Evolutionary conservation across 1,140 invertebrate genomes (phyloP).

Genomic region (Drosophila kepulauana): DNA sequence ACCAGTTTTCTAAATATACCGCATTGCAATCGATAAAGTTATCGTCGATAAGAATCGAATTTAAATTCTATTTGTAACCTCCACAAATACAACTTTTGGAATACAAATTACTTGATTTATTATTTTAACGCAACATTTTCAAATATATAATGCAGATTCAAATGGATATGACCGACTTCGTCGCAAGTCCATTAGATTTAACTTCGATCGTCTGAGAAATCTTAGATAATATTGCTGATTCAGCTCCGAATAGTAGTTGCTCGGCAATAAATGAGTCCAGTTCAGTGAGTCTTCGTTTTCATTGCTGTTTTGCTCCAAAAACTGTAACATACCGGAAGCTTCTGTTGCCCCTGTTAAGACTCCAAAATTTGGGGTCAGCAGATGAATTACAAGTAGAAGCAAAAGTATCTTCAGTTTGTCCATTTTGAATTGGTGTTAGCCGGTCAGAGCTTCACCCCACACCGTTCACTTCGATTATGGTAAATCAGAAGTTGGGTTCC

Average conservation of each 20-base stretch:
- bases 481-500: slow-evolving; percentile 18
- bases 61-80: neutral
- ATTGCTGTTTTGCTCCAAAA: slow-evolving; percentile 44
- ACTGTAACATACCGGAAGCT: slow-evolving; percentile 50
- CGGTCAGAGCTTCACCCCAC: slow-evolving; percentile 39
- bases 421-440: slow-evolving; percentile 45
- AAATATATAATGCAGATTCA: slow-evolving; percentile 60
- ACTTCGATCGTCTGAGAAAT: slow-evolving; percentile 41
- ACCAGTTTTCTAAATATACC: neutral
- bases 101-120: neutral
- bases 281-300: slow-evolving; percentile 21
- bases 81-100: neutral
- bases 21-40: slow-evolving; percentile 41
- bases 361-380: slow-evolving; percentile 46
- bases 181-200: slow-evolving; percentile 11
- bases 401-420: slow-evolving; percentile 32
- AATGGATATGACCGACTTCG: slow-evolving; percentile 31
- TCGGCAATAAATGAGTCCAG: slow-evolving; percentile 59
- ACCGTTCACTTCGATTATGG: slow-evolving; percentile 33
- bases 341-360: slow-evolving; percentile 10
- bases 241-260: slow-evolving; percentile 63
- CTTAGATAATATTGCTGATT: slow-evolving; percentile 69
- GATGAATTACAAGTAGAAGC: slow-evolving; percentile 31
- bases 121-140: neutral
- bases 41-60: slow-evolving; percentile 8